Evolutionary conservation across 2,888 invertebrate species (phyloP).

Genomic region (Sarcophaga rosellei): DNA sequence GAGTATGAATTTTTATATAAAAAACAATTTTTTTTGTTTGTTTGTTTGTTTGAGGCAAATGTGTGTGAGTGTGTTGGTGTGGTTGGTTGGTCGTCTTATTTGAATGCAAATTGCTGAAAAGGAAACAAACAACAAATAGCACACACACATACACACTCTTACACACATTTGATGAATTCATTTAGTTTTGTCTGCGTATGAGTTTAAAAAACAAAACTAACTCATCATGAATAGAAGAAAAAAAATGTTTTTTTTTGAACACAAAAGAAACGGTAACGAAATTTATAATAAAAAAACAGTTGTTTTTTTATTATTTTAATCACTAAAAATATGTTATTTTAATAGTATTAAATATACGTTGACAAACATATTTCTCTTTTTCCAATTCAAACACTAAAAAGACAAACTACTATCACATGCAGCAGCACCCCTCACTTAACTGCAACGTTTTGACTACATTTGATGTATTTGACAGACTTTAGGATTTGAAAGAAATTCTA

Average conservation of each 20-base stretch:
- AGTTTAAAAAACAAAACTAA: slow-evolving; percentile 23
- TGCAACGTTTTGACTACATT: too few species aligned
- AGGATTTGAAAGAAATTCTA: too few species aligned
- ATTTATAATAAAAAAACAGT: slow-evolving; percentile 15
- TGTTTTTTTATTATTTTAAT: slow-evolving; percentile 54
- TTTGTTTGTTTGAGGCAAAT: slow-evolving; percentile 40
- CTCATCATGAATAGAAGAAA: neutral
- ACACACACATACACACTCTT: neutral
- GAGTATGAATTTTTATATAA: neutral
- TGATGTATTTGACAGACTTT: too few species aligned
- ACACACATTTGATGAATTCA: slow-evolving; percentile 26
- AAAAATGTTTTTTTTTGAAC: neutral
- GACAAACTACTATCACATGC: too few species aligned
- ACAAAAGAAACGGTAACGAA: neutral
- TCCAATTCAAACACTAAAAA: neutral
- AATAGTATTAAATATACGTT: slow-evolving; percentile 53
- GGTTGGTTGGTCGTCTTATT: slow-evolving; percentile 56
- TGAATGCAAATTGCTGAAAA: slow-evolving; percentile 61
- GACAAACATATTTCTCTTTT: slow-evolving; percentile 9
- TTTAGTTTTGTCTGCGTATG: slow-evolving; percentile 30
- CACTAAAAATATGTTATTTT: slow-evolving; percentile 64
- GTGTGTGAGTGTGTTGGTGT: neutral
- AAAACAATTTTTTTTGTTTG: neutral
- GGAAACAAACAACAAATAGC: slow-evolving; percentile 37
- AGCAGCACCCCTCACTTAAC: too few species aligned